These are phyloP conservation scores for Morphnarchus princeps DNA, from an alignment of 2,113 vertebrate genomes.

Conservation along the genomic window DNA sequence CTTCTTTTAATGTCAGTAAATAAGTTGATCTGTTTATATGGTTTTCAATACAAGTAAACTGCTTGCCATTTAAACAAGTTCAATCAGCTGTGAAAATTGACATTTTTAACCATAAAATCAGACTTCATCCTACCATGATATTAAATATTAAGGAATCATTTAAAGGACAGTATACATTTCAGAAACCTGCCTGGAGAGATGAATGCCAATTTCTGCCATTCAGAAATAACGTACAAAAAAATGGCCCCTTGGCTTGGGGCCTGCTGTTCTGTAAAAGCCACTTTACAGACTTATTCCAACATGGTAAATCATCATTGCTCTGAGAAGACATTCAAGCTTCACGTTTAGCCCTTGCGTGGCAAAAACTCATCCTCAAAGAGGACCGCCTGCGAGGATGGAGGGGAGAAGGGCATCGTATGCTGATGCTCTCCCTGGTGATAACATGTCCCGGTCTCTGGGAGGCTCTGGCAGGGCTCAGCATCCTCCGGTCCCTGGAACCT, in stretches of 20 bases:
- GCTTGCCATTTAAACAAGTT: constrained; percentile 67
- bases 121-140: constrained; percentile 66
- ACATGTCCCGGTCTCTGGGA: not conserved
- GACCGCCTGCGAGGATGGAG: rapidly evolving
- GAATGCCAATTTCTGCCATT: constrained; percentile 42
- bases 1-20: constrained; percentile 63
- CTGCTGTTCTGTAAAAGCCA: constrained; percentile 9
- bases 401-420: not conserved
- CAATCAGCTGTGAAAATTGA: constrained; percentile 69
- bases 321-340: not conserved
- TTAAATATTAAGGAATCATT: constrained; percentile 68
- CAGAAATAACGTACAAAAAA: not conserved
- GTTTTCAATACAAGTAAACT: constrained; percentile 60
- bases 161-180: constrained; percentile 60
- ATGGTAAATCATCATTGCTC: not conserved
- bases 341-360: not conserved
- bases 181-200: constrained; percentile 56
- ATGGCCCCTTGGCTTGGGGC: not conserved
- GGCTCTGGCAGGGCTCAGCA: not conserved
- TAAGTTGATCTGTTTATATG: constrained; percentile 68
- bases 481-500: not conserved
- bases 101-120: constrained; percentile 71
- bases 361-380: not conserved
- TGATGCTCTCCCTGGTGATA: not conserved
- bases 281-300: constrained; percentile 20